A percentile compares a stretch with the other conserved stretches of the same genome.
Evolutionary conservation across 2,888 invertebrate genomes (phyloP).

Genomic region (Salpingus planirostris): DNA sequence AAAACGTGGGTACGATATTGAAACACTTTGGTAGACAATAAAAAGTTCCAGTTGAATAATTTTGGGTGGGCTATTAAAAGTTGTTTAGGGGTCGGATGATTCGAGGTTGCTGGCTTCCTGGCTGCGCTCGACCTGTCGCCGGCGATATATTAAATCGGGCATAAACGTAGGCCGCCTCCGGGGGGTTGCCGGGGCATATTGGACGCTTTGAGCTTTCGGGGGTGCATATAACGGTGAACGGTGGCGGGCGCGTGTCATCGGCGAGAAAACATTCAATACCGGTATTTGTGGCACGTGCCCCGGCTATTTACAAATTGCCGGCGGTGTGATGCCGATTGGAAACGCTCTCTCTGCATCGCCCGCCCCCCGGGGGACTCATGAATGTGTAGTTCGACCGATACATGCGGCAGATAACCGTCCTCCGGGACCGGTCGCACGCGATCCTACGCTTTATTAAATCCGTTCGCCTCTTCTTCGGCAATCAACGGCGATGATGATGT

Average conservation of each 20-base stretch:
- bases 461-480: constrained; percentile 3
- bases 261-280: constrained; percentile 41
- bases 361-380: constrained; percentile 20
- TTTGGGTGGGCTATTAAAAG: too few species aligned
- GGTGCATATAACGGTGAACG: too few species aligned
- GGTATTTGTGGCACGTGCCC: constrained; percentile 40
- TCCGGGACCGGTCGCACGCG: constrained; percentile 6
- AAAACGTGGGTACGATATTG: too few species aligned
- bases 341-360: constrained; percentile 23
- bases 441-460: constrained; percentile 12
- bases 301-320: constrained; percentile 42
- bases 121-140: too few species aligned
- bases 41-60: too few species aligned
- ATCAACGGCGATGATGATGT: neutral
- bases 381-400: constrained; percentile 12
- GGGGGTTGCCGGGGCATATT: too few species aligned
- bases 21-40: too few species aligned
- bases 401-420: constrained; percentile 8
- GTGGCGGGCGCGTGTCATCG: constrained; percentile 35
- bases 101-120: too few species aligned
- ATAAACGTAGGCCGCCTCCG: too few species aligned
- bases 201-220: too few species aligned
- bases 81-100: too few species aligned
- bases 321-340: constrained; percentile 31
- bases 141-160: too few species aligned